phyloP scores from a whole-genome alignment of 2,113 vertebrate species.

The Rhinichthys klamathensis region DNA sequence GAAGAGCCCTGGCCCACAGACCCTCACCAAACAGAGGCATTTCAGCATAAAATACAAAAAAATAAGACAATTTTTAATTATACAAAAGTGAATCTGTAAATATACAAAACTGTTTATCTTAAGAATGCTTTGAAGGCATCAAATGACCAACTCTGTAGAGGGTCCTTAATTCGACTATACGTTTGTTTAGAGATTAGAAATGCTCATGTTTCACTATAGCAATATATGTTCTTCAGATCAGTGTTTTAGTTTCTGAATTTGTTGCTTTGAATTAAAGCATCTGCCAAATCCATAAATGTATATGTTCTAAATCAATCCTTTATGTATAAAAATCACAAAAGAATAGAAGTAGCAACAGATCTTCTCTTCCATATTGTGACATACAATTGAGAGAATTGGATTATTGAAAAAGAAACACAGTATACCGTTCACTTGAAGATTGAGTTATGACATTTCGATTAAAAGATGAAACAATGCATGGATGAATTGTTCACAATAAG shows the following conservation, averaged over 20 bases:
- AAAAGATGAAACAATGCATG: background rate
- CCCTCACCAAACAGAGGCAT: slow-evolving; percentile 52
- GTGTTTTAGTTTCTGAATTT: background rate
- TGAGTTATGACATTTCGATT: background rate
- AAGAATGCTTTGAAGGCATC: background rate
- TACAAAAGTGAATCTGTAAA: background rate
- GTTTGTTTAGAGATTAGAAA: background rate
- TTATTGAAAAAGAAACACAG: too few species aligned
- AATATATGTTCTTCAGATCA: background rate
- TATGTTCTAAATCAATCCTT: background rate
- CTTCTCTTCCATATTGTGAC: too few species aligned
- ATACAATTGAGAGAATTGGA: too few species aligned
- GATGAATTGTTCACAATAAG: background rate
- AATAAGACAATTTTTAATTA: background rate
- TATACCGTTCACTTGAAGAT: background rate
- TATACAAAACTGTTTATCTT: background rate
- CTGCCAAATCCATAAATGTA: background rate
- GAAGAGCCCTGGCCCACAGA: slow-evolving; percentile 48
- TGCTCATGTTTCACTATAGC: background rate
- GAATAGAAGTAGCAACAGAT: too few species aligned
- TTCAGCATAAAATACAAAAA: slow-evolving; percentile 29
- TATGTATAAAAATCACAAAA: background rate
- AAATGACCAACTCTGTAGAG: background rate
- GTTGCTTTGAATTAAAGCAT: background rate
- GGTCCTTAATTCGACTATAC: background rate